Base-by-base conservation (phyloP, 2,113 vertebrate species). In the Nycticorax nycticorax region DNA sequence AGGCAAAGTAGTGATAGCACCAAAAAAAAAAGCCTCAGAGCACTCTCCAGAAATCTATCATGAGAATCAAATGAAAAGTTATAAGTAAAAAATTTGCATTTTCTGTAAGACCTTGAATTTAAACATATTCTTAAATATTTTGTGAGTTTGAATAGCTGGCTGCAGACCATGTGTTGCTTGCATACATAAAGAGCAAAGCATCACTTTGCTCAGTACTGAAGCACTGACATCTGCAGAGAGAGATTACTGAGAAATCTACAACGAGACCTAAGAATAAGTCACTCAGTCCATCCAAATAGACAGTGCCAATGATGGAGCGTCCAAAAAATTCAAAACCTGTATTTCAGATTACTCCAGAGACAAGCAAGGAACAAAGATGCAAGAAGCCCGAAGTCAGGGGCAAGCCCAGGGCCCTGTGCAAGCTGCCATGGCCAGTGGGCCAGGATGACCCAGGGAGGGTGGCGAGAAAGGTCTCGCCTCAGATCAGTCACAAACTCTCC, bases 21-120 rank as follows among this genome's bases (percentile, higher is more conserved):
- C 39, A 55, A 56, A 76, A 52, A 30, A 55, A 73, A 66, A 56
- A 73, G 24, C 53, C 55, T 90, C 59, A 27, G 33, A 96, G 73
- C 88, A 43, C 64, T 91, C 82, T 93, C 92, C 85, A 94, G 73
- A 96, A 96, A 95, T 63, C 85, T 78, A 74, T 92, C 63, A 12
- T 16, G 39, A 95, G 72, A 94, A 88, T 90, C 90, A 88, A 82
- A 77, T 56, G 87, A 86, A 77, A 85, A 92, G 74, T 72, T 79
- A 3, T 73, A 90, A 85, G 84, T 85, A 73, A 82, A 77, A 82
- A 21, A 94, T 93, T 64, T 94, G 47, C 93, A 93, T 95, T 90
- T 94, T 88, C 75, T 95, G 3, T 93, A 94, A 96, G 88, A 93
- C 63, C 64, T 59, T 74, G 66, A 66, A 94, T 95, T 94, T 90